Conservation (phyloP, 2,113 vertebrate genomes). For the Sakesphorus luctuosus region DNA sequence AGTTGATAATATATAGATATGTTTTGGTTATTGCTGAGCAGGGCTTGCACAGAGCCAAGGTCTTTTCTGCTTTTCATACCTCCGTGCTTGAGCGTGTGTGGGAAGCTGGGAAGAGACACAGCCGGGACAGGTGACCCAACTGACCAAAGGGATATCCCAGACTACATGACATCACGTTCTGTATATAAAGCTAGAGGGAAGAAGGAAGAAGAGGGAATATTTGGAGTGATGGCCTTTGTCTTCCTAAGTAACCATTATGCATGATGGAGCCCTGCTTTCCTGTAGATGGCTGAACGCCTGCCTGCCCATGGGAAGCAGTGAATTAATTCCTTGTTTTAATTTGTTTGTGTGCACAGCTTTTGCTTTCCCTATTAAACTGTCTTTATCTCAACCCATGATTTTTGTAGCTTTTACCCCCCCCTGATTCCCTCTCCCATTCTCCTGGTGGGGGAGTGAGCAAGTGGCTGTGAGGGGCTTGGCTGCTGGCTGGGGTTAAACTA, state of each 20-base stretch:
- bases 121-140: neutral
- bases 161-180: neutral
- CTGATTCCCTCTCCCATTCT: neutral
- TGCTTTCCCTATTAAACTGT: neutral
- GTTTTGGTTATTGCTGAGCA: neutral
- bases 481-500: neutral
- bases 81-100: accelerated
- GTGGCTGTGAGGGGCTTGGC: accelerated
- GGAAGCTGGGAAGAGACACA: neutral
- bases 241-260: neutral
- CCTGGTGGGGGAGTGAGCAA: neutral
- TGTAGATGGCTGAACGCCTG: neutral
- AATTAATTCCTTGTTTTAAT: neutral
- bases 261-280: neutral
- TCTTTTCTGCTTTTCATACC: neutral
- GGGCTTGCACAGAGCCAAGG: neutral
- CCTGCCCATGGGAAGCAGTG: neutral
- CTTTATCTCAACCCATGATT: neutral
- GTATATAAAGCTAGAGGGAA: neutral
- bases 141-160: neutral
- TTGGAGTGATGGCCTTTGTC: neutral
- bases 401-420: neutral
- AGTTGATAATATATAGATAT: neutral
- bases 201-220: neutral
- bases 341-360: neutral